phyloP scores from a whole-genome alignment of 2,113 vertebrate species.

The Asarcornis scutulata region DNA sequence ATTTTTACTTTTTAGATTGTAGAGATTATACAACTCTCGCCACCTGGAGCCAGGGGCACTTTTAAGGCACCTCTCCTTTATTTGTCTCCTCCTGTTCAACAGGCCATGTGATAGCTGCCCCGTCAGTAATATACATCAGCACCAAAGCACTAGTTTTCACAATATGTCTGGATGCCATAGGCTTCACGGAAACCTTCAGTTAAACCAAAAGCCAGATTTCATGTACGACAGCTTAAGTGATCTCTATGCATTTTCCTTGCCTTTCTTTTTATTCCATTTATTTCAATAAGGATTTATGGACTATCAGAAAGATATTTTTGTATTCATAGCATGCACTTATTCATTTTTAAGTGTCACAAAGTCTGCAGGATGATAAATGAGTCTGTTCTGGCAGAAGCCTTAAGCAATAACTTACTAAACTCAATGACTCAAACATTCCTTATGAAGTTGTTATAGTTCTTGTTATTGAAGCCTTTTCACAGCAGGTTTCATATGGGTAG shows the following conservation, averaged over 20 bases:
- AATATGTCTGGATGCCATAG: background rate
- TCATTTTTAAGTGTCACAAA: slow-evolving; percentile 63
- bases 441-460: slow-evolving; percentile 53
- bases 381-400: slow-evolving; percentile 61
- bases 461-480: slow-evolving; percentile 61
- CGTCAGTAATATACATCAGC: background rate
- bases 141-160: background rate
- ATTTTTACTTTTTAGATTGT: background rate
- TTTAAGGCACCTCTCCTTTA: background rate
- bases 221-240: background rate
- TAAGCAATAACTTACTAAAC: slow-evolving; percentile 74
- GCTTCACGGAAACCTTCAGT: slow-evolving; percentile 35
- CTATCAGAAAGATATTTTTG: slow-evolving; percentile 66
- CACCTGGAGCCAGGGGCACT: background rate
- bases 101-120: background rate
- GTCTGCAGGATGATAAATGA: slow-evolving; percentile 67
- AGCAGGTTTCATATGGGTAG: slow-evolving; percentile 44
- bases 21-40: background rate
- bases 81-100: background rate
- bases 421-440: slow-evolving; percentile 75
- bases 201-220: slow-evolving; percentile 60
- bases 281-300: slow-evolving; percentile 66
- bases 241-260: slow-evolving; percentile 8
- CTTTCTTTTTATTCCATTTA: slow-evolving; percentile 55
- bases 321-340: slow-evolving; percentile 52